Evolutionary conservation across 2,113 vertebrate genomes (phyloP).

Genomic region (Toxotes chatareus): DNA sequence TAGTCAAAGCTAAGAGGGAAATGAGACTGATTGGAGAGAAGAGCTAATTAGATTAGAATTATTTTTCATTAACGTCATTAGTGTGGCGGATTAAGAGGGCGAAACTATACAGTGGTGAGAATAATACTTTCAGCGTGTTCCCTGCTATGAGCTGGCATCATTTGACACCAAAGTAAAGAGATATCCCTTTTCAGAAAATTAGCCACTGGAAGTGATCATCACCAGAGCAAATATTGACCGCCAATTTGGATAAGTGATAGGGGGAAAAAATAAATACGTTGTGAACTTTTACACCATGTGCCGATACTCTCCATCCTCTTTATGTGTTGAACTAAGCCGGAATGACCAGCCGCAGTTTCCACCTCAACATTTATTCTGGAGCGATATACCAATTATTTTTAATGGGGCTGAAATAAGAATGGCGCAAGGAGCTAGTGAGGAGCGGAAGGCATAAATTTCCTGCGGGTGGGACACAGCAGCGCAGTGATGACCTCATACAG

Average conservation of each 20-base stretch:
- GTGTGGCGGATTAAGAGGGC: conserved; percentile 42
- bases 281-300: conserved; percentile 60
- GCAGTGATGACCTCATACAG: conserved; percentile 67
- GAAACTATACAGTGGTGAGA: conserved; percentile 45
- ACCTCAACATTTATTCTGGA: conserved; percentile 73
- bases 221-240: conserved; percentile 66
- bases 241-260: conserved; percentile 67
- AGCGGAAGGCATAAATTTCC: conserved; percentile 50
- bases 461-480: conserved; percentile 39
- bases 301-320: conserved; percentile 54
- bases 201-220: conserved; percentile 65
- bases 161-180: conserved; percentile 42
- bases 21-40: conserved; percentile 66
- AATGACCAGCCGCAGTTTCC: conserved; percentile 66
- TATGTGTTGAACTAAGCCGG: conserved; percentile 45
- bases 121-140: conserved; percentile 56
- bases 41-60: conserved; percentile 65
- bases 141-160: conserved; percentile 46
- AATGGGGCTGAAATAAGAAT: conserved; percentile 75
- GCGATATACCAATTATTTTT: conserved; percentile 72
- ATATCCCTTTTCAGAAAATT: conserved; percentile 65
- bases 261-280: conserved; percentile 49
- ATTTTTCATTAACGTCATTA: conserved; percentile 72
- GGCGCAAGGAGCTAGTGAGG: conserved; percentile 25
- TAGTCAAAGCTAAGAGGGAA: conserved; percentile 55